Base-by-base conservation (phyloP, 2,888 invertebrate species). In the Hemistola chrysoprasaria region DNA sequence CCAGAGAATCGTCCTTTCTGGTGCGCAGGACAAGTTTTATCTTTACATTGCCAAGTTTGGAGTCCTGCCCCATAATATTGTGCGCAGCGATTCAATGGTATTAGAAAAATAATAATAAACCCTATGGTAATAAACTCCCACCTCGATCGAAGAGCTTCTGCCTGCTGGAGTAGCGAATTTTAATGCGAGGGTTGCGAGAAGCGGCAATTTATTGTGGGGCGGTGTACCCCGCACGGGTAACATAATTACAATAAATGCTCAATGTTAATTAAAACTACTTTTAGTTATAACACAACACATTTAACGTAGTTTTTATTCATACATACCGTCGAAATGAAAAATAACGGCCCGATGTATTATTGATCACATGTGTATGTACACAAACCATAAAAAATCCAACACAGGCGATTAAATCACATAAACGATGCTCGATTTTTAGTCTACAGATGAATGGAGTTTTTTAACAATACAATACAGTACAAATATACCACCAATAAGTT, bases 351-450 rank as follows among this genome's bases (percentile, higher is more conserved):
- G 62, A 51, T 59, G 61, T 59, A 59, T 62, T 84, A 86, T 85
- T 64, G 83, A 83, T 86, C 85, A 85, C 83, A 81, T 78, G 77
- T 77, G 68, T 69, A 71, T 77, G 68, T 72, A 74, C 73, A 76
- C 71, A 74, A 78, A 73, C 53, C 61, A 52, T 61, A 49, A 51
- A 62, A 53, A 38, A 38, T 25, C 3, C 33, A 34, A 33, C 34
- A 44, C 30, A 30, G 29, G 3, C 25, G n/a, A 34, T 5, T 20
- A n/a, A 30, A 44, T 44, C 38, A 44, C 43, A 34, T 8, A 39
- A 44, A 44, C 38, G 30, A n/a, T 23, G 6, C 3, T 16, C 8
- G 11, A 11, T 22, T 35, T 28, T 22, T 3, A 29, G 27, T 36
- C 10, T 8, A 2, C 9, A 0, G 11, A 8, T 2, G 11, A 9